Conservation (phyloP, 2,888 invertebrate species). For the Scaptomyza tumidula region DNA sequence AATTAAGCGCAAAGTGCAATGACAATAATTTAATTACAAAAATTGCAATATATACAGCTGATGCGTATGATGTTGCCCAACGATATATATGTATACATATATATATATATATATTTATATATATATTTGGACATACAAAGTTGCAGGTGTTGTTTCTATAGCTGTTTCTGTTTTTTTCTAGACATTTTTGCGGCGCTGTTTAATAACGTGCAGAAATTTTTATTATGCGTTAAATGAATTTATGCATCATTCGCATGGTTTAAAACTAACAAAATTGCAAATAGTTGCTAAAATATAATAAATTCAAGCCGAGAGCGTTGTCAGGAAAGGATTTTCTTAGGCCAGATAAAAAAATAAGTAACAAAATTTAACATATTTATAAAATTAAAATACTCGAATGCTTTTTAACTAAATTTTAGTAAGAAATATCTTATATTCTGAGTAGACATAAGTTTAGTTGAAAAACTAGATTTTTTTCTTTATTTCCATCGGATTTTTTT, state of each 20-base stretch:
- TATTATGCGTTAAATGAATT: slow-evolving; percentile 80
- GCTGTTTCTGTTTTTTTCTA: slow-evolving; percentile 7
- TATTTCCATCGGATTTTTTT: background rate
- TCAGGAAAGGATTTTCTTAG: slow-evolving; percentile 19
- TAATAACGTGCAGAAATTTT: slow-evolving; percentile 75
- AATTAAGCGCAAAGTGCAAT: slow-evolving; percentile 70
- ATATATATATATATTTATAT: background rate
- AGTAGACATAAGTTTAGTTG: no score
- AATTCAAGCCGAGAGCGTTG: background rate
- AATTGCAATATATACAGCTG: slow-evolving; percentile 36
- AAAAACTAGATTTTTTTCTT: slow-evolving; percentile 3
- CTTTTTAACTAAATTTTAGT: no score
- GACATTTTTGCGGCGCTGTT: slow-evolving; percentile 36
- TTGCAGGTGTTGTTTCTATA: slow-evolving; percentile 31
- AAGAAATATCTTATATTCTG: background rate
- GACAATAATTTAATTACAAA: slow-evolving; percentile 76
- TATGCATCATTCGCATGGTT: slow-evolving; percentile 62
- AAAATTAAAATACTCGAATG: no score
- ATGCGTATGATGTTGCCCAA: slow-evolving; percentile 12
- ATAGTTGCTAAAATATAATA: background rate
- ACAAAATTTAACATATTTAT: background rate
- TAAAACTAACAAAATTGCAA: slow-evolving; percentile 36
- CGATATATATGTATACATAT: background rate
- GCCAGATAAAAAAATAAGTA: background rate
- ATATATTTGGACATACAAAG: slow-evolving; percentile 26